phyloP scores from a whole-genome alignment of 2,113 vertebrate genomes.

The Neoarius graeffei region DNA sequence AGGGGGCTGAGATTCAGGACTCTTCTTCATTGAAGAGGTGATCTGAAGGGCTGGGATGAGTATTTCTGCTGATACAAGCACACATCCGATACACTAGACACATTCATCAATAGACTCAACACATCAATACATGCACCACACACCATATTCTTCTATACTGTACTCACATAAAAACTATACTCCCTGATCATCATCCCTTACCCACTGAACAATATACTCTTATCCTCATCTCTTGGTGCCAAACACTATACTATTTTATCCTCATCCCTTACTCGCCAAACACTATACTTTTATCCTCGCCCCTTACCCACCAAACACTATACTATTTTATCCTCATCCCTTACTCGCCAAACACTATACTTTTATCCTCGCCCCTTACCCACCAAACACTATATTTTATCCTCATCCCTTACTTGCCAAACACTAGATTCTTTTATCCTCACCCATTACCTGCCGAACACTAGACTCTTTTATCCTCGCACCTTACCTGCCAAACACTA shows the following conservation, averaged over 20 bases:
- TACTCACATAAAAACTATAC: not conserved
- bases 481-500: too few species aligned
- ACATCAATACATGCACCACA: not conserved
- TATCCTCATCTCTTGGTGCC: not conserved
- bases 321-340: not conserved
- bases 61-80: conserved; percentile 14
- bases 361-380: not conserved
- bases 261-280: not conserved
- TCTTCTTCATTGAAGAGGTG: not conserved
- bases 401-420: too few species aligned
- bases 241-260: not conserved
- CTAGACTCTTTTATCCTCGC: too few species aligned
- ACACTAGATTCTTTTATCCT: too few species aligned
- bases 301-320: not conserved
- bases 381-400: not conserved
- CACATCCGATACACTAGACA: not conserved
- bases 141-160: not conserved
- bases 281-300: not conserved
- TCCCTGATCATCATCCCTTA: not conserved
- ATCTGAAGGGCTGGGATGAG: not conserved
- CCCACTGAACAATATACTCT: not conserved
- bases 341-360: not conserved
- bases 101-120: not conserved
- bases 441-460: not conserved
- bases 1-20: not conserved